phyloP scores from a whole-genome alignment of 1,140 invertebrate genomes.

The Proales similis region DNA sequence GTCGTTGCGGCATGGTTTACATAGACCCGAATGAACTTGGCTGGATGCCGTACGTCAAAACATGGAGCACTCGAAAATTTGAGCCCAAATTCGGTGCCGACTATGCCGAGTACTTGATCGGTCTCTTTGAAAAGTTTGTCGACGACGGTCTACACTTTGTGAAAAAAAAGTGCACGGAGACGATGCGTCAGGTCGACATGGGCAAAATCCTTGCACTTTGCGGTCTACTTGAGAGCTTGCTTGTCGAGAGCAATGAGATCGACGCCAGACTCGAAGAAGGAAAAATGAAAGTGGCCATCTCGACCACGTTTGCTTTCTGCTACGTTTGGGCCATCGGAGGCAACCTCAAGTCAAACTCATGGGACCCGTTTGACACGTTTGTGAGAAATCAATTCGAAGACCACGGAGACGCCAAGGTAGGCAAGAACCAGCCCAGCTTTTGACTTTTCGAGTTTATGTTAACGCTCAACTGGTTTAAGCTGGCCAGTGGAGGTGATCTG shows the following conservation, averaged over 20 bases:
- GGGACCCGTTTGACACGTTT: constrained; percentile 64
- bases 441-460: too few relatives aligned
- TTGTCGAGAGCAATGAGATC: constrained; percentile 54
- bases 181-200: constrained; percentile 65
- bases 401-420: constrained; percentile 60
- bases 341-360: constrained; percentile 64
- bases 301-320: constrained; percentile 65
- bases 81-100: constrained; percentile 41
- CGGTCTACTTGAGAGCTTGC: constrained; percentile 62
- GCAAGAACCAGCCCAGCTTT: too few relatives aligned
- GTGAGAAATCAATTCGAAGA: constrained; percentile 64
- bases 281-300: constrained; percentile 58
- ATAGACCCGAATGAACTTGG: constrained; percentile 52
- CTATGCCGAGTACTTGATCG: constrained; percentile 54
- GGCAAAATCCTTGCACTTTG: constrained; percentile 70
- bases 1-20: constrained; percentile 55
- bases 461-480: constrained; percentile 48
- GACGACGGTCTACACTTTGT: constrained; percentile 62
- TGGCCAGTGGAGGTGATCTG: constrained; percentile 60
- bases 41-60: constrained; percentile 52
- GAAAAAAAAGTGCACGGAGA: constrained; percentile 59
- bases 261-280: constrained; percentile 51
- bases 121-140: constrained; percentile 61
- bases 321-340: constrained; percentile 75
- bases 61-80: constrained; percentile 46